phyloP scores from a whole-genome alignment of 2,113 vertebrate genomes.

The Trochalopteron elliotii region DNA sequence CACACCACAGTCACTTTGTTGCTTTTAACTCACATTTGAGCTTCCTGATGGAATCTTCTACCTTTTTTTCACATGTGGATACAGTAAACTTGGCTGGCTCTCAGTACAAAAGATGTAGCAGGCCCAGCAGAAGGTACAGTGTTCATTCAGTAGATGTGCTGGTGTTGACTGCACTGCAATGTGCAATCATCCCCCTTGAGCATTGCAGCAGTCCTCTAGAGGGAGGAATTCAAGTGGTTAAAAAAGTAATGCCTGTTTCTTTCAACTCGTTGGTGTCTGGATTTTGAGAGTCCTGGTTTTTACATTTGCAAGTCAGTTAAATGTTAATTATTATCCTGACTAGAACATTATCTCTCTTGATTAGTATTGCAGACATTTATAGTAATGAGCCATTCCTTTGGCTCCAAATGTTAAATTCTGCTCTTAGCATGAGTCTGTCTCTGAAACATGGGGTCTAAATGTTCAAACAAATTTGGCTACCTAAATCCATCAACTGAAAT shows the following conservation, averaged over 20 bases:
- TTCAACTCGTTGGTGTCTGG: neutral
- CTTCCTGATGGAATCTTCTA: slow-evolving; percentile 14
- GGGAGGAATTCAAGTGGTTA: neutral
- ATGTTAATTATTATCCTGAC: slow-evolving; percentile 35
- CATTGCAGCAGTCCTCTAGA: neutral
- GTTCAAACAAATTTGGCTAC: neutral
- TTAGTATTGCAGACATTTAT: slow-evolving; percentile 31
- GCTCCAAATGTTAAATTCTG: neutral
- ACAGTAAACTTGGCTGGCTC: neutral
- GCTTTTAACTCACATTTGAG: neutral
- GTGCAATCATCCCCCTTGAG: neutral
- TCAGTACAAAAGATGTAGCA: neutral
- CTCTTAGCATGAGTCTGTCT: neutral
- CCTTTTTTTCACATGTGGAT: neutral
- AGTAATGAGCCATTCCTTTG: neutral
- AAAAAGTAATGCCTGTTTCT: neutral
- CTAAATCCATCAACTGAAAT: neutral
- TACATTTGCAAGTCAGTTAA: slow-evolving; percentile 9
- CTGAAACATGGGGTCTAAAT: neutral
- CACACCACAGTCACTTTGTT: neutral
- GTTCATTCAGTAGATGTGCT: neutral
- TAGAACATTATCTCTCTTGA: slow-evolving; percentile 11
- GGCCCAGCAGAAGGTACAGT: neutral
- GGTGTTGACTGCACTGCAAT: neutral
- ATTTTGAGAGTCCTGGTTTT: slow-evolving; percentile 19